Conservation (phyloP, 2,888 invertebrate genomes). For the Tigriopus californicus region DNA sequence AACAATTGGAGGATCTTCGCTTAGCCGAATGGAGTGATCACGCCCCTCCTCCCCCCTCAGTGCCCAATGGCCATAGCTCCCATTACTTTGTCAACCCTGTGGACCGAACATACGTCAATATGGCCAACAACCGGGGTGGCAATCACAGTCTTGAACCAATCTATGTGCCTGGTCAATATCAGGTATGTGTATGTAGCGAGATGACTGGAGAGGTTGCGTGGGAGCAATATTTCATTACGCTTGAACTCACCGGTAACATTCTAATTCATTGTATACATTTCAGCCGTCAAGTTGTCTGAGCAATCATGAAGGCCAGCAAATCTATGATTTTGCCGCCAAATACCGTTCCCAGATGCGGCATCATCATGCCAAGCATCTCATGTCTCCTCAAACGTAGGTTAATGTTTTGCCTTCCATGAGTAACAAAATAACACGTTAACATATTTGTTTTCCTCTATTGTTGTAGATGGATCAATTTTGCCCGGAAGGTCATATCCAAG, state of each 20-base stretch:
- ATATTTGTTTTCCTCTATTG: not conserved
- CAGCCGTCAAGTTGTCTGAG: constrained; percentile 14
- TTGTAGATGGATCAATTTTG: constrained; percentile 11
- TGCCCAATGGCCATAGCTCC: constrained; percentile 3
- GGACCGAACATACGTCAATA: not conserved
- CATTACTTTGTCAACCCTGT: not conserved
- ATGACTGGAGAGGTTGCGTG: not conserved
- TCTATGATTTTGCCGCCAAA: constrained; percentile 14
- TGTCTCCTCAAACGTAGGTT: constrained; percentile 13
- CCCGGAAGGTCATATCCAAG: constrained; percentile 5
- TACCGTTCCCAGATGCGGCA: constrained; percentile 11
- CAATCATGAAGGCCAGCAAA: constrained; percentile 11
- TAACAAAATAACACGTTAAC: no score
- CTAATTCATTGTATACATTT: not conserved
- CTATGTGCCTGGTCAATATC: constrained; percentile 8
- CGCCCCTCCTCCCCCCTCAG: constrained; percentile 12
- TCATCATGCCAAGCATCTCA: constrained; percentile 15
- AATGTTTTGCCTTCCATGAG: no score
- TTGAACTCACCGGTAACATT: no score
- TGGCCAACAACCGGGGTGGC: constrained; percentile 4
- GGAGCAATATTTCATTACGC: no score
- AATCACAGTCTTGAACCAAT: not conserved
- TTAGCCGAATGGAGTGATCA: constrained; percentile 14
- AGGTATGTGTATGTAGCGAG: constrained; percentile 1
- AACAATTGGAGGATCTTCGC: constrained; percentile 12